Percentiles rank a stretch among this genome's conserved stretches.
These are phyloP conservation scores for Alitta virens DNA, from an alignment of 2,888 invertebrate species.

Conservation along the genomic window DNA sequence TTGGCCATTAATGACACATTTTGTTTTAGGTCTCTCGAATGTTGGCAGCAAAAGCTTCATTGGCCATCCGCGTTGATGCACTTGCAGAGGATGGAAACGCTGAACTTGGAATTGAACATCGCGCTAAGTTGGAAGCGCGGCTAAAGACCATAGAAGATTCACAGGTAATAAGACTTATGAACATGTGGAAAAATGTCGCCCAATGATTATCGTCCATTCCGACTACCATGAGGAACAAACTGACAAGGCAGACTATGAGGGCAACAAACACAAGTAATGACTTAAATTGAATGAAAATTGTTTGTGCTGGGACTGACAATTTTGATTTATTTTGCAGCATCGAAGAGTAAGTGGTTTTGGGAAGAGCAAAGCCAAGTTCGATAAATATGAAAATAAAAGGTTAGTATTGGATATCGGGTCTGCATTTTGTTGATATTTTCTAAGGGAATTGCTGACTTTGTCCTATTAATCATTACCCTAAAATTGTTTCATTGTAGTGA, in stretches of 20 bases:
- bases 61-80: conserved; percentile 92
- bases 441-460: too few relatives aligned
- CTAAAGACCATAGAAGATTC: conserved; percentile 77
- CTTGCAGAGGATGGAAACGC: conserved; percentile 81
- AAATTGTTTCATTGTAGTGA: conserved; percentile 63
- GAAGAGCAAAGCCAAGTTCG: conserved; percentile 75
- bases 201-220: too few relatives aligned
- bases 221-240: too few relatives aligned
- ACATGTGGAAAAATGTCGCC: too few relatives aligned
- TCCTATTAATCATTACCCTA: too few relatives aligned
- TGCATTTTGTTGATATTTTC: background rate
- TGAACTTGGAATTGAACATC: conserved; percentile 85
- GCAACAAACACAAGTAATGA: too few relatives aligned
- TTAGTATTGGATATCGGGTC: conserved; percentile 36
- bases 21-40: conserved; percentile 72
- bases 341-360: conserved; percentile 83
- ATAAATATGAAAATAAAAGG: conserved; percentile 86
- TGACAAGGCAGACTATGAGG: too few relatives aligned
- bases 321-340: conserved; percentile 52
- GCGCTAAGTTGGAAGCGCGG: conserved; percentile 81
- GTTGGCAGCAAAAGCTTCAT: conserved; percentile 91
- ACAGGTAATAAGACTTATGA: background rate
- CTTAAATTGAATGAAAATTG: background rate
- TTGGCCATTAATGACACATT: too few relatives aligned
- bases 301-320: background rate